Evolutionary conservation across 2,113 vertebrate genomes (phyloP).

Genomic region (Charadrius vociferus): DNA sequence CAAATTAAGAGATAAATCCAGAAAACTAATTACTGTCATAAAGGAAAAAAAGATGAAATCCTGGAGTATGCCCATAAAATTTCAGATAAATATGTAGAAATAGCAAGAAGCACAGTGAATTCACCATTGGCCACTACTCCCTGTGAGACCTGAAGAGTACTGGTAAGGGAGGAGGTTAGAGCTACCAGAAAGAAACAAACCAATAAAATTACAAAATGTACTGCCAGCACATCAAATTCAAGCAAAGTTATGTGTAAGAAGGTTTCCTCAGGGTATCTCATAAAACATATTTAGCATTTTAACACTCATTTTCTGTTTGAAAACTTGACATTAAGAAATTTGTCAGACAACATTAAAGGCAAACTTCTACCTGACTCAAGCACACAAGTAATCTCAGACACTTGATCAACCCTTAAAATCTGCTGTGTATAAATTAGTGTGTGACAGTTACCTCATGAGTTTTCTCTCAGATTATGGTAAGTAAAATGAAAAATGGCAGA

Average conservation of each 20-base stretch:
- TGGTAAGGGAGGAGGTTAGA: not conserved
- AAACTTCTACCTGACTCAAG: not conserved
- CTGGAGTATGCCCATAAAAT: not conserved
- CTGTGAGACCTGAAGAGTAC: not conserved
- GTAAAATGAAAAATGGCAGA: not conserved
- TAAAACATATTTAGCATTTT: not conserved
- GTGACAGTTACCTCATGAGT: not conserved
- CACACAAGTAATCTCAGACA: not conserved
- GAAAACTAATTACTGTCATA: not conserved
- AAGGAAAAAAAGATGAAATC: not conserved
- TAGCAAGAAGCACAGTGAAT: not conserved
- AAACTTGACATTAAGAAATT: not conserved
- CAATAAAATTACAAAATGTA: not conserved
- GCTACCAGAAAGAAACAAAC: not conserved
- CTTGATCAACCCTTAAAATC: not conserved
- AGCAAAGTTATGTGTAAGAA: not conserved
- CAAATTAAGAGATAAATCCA: conserved; percentile 15
- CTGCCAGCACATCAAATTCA: not conserved
- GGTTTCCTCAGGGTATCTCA: not conserved
- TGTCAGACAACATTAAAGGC: not conserved
- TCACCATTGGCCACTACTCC: not conserved
- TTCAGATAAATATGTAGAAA: not conserved
- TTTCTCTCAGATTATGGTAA: not conserved
- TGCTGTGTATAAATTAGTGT: not conserved
- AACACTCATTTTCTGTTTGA: not conserved